phyloP scores from a whole-genome alignment of 1,140 invertebrate genomes.

The Leptestheria dahalacensis region DNA sequence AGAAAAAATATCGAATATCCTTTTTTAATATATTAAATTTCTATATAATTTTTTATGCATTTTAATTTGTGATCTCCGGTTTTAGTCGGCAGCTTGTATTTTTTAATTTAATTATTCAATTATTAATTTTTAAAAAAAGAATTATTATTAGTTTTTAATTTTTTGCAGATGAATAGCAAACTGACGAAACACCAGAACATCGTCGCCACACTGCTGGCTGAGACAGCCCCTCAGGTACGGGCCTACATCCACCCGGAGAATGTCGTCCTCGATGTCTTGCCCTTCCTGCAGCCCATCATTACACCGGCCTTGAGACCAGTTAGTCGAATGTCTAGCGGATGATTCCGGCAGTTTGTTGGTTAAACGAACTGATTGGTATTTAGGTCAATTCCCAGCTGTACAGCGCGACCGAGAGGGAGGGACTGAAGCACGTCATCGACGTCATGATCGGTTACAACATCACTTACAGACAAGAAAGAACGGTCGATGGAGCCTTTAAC shows the following conservation, averaged over 20 bases:
- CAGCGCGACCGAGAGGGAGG: slow-evolving; percentile 52
- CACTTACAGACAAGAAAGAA: slow-evolving; percentile 64
- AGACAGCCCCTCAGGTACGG: slow-evolving; percentile 41
- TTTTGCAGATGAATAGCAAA: slow-evolving; percentile 40
- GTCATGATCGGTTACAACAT: slow-evolving; percentile 81
- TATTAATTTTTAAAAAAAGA: neutral
- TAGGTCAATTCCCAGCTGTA: slow-evolving; percentile 55
- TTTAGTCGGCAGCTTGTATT: slow-evolving; percentile 23
- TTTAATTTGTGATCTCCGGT: no score
- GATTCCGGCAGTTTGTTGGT: no score
- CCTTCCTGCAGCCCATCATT: slow-evolving; percentile 56
- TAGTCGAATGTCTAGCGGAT: no score
- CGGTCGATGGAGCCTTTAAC: slow-evolving; percentile 56
- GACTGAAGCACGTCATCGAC: slow-evolving; percentile 52
- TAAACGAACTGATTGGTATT: slow-evolving; percentile 19
- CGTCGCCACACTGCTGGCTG: slow-evolving; percentile 40
- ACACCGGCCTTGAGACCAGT: slow-evolving; percentile 62
- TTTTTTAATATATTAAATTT: no score
- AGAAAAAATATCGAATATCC: no score
- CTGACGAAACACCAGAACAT: slow-evolving; percentile 38
- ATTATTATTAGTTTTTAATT: slow-evolving; percentile 8
- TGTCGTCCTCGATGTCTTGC: slow-evolving; percentile 52
- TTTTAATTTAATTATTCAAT: slow-evolving; percentile 11
- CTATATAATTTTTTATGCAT: no score
- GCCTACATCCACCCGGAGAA: slow-evolving; percentile 37